Conservation (phyloP, 1,140 invertebrate genomes). For the Pseudoatta argentina region DNA sequence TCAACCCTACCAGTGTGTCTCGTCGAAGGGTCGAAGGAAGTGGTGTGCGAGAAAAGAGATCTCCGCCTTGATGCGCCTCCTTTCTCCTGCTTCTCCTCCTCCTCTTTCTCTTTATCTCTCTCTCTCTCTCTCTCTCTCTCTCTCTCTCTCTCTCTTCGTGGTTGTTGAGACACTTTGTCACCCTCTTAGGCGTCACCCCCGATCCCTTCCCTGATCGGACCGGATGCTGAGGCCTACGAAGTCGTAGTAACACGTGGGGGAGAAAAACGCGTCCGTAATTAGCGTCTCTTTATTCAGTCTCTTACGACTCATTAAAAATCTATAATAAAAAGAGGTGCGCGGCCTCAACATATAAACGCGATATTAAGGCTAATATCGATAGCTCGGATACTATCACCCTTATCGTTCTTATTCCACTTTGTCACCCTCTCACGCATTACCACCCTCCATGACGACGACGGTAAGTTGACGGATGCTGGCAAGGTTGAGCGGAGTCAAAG, state of each 20-base stretch:
- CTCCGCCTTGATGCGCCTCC: conserved; percentile 28
- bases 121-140: conserved; percentile 29
- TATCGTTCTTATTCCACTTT: conserved; percentile 59
- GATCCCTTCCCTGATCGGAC: not conserved
- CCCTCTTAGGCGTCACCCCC: conserved; percentile 61
- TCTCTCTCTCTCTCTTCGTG: conserved; percentile 52
- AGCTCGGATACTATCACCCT: conserved; percentile 46
- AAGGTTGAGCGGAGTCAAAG: conserved; percentile 54
- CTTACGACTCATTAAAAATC: conserved; percentile 59
- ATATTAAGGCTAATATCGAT: conserved; percentile 50
- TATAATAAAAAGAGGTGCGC: conserved; percentile 57
- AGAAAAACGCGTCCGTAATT: conserved; percentile 58
- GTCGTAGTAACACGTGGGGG: conserved; percentile 27
- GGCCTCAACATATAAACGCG: conserved; percentile 26
- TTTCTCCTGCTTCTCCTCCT: conserved; percentile 15
- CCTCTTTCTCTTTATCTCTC: conserved; percentile 5
- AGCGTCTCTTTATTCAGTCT: conserved; percentile 59
- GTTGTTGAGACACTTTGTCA: conserved; percentile 74
- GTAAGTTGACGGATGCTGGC: conserved; percentile 58
- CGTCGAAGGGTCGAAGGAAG: conserved; percentile 57
- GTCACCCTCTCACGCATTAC: conserved; percentile 54
- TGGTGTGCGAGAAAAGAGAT: conserved; percentile 67
- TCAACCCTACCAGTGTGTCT: conserved; percentile 63
- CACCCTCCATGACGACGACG: conserved; percentile 62
- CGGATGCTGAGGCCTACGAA: conserved; percentile 32